These are phyloP conservation scores for Pseudochaenichthys georgianus DNA, from an alignment of 2,797 vertebrate species.

Conservation along the genomic window DNA sequence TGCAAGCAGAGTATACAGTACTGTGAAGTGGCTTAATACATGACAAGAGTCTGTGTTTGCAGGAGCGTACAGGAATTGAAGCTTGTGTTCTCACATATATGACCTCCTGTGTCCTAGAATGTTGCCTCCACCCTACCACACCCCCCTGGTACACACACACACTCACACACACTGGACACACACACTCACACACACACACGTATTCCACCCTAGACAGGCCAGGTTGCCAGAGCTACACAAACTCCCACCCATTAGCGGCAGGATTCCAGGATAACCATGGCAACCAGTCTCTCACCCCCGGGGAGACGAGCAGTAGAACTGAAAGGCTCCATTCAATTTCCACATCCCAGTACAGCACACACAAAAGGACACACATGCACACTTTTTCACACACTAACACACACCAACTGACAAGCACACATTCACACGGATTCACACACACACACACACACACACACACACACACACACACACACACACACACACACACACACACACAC, in stretches of 20 bases:
- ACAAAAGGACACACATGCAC: constrained; percentile 87
- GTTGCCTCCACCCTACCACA: constrained; percentile 82
- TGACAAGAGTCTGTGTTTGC: constrained; percentile 34
- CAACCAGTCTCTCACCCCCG: constrained; percentile 93
- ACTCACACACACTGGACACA: constrained; percentile 54
- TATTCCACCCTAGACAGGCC: constrained; percentile 88
- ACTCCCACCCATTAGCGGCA: constrained; percentile 93
- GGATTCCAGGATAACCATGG: constrained; percentile 97
- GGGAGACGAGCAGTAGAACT: constrained; percentile 91
- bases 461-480: constrained; percentile 55
- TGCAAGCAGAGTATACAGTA: not conserved
- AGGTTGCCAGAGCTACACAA: constrained; percentile 87
- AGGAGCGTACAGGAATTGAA: constrained; percentile 63
- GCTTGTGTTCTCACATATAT: constrained; percentile 70
- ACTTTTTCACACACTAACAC: constrained; percentile 79
- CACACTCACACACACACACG: constrained; percentile 70
- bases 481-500: no score
- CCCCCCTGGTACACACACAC: constrained; percentile 71
- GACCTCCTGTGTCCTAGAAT: constrained; percentile 86
- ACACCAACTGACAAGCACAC: constrained; percentile 68
- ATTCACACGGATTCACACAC: constrained; percentile 54
- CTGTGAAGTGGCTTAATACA: constrained; percentile 15
- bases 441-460: constrained; percentile 52
- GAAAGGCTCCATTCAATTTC: constrained; percentile 93
- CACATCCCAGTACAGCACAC: constrained; percentile 86